Evolutionary conservation across 2,113 vertebrate species (phyloP), one percentile per base, ranked within the genome.

Genomic region (Microtus richardsoni): DNA sequence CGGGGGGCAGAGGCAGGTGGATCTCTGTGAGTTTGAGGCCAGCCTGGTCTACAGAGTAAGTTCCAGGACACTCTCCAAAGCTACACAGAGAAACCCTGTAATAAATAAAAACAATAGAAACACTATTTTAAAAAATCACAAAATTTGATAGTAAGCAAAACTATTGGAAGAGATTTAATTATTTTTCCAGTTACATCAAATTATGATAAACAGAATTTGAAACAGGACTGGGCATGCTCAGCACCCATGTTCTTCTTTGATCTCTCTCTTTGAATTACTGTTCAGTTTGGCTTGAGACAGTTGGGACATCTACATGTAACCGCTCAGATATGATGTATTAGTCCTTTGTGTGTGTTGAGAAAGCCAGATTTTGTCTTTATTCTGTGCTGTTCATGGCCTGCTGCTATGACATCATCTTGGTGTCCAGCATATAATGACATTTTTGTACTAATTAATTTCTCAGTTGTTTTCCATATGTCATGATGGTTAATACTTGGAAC

Each of bases 321-420:
- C 33, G 8, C 54, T 4, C 9, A 7, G 70, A 1, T n/a, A 6
- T 17, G 1, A 2, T 7, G 26, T 1, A 2, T 12, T 58, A 0
- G 28, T 66, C 44, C 47, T 70, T 47, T 82, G 7, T 77, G 26
- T 22, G 7, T 68, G 8, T 62, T 80, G 66, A 80, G 68, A 92
- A 93, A 90, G 2, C 11, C 36, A n/a, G 22, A 8, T 33, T 86
- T 64, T 19, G 16, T 93, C 22, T 91, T 44, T 41, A 12, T 49
- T 58, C 64, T 44, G 39, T 24, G 9, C 12, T 28, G 4, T 11
- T 2, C 14, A 22, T 52, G 36, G 13, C 47, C 80, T 83, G 52
- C 17, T 3, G 7, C 52, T 77, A 13, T 22, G 39, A n/a, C 28
- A 91, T 66, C 49, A 12, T 70, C n/a, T 94, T 77, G 44, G 10